phyloP scores from a whole-genome alignment of 2,888 invertebrate genomes.

The Alitta virens region DNA sequence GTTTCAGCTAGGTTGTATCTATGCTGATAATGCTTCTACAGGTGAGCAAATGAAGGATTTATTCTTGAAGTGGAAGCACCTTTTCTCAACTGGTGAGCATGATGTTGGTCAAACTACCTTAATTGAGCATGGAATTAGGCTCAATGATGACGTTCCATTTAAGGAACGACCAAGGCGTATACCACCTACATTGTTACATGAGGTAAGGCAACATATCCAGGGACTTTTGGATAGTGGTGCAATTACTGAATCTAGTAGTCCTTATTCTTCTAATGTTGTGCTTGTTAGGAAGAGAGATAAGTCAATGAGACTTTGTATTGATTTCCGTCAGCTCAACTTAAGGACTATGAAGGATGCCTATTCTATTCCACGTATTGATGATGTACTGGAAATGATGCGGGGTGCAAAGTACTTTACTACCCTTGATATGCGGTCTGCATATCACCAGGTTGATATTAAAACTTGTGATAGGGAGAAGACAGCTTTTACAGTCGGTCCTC shows the following conservation, averaged over 20 bases:
- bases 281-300: conserved; percentile 25
- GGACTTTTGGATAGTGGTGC: conserved; percentile 8
- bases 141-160: too few relatives aligned
- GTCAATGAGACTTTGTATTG: conserved; percentile 7
- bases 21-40: too few relatives aligned
- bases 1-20: too few relatives aligned
- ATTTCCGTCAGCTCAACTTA: conserved; percentile 26
- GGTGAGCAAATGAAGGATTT: too few relatives aligned
- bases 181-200: neutral
- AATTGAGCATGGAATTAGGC: too few relatives aligned
- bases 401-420: conserved; percentile 18
- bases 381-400: conserved; percentile 20
- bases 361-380: conserved; percentile 26
- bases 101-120: too few relatives aligned
- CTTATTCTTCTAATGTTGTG: conserved; percentile 28
- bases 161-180: neutral
- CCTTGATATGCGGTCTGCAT: conserved; percentile 20
- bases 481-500: conserved; percentile 11
- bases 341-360: conserved; percentile 25
- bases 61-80: too few relatives aligned
- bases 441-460: conserved; percentile 9
- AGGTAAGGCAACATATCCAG: neutral
- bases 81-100: too few relatives aligned
- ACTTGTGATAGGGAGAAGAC: conserved; percentile 16
- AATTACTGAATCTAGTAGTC: conserved; percentile 23